phyloP scores from a whole-genome alignment of 2,797 vertebrate genomes.

The Balearica regulorum region DNA sequence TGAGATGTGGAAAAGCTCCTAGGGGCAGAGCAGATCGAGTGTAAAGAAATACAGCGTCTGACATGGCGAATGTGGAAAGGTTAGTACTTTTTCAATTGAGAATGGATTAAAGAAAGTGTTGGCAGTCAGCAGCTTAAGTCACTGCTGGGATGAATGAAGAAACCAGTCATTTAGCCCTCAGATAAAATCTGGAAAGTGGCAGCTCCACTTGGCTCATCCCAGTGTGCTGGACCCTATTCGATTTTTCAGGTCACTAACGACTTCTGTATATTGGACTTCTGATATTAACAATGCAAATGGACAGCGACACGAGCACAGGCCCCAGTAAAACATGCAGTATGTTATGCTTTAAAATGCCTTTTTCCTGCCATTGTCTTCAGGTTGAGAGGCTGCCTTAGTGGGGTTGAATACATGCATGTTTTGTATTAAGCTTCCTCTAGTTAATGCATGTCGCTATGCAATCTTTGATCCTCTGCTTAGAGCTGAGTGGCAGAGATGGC shows the following conservation, averaged over 20 bases:
- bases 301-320: background rate
- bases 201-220: background rate
- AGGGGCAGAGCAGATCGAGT: background rate
- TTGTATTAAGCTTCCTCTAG: background rate
- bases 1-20: background rate
- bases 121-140: background rate
- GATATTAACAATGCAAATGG: background rate
- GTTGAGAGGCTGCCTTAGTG: background rate
- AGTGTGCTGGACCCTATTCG: background rate
- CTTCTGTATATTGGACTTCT: background rate
- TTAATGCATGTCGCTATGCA: background rate
- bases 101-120: background rate
- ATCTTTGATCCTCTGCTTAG: background rate
- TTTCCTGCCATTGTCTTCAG: background rate
- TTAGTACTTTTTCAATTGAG: background rate
- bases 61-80: accelerated
- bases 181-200: background rate
- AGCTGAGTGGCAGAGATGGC: background rate
- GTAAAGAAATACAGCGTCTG: background rate
- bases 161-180: background rate
- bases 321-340: background rate
- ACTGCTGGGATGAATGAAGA: background rate
- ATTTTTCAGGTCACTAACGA: background rate
- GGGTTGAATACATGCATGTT: background rate
- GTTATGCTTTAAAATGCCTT: background rate